These are phyloP conservation scores for Potorous gilbertii DNA, from an alignment of 2,797 vertebrate species.

Conservation along the genomic window DNA sequence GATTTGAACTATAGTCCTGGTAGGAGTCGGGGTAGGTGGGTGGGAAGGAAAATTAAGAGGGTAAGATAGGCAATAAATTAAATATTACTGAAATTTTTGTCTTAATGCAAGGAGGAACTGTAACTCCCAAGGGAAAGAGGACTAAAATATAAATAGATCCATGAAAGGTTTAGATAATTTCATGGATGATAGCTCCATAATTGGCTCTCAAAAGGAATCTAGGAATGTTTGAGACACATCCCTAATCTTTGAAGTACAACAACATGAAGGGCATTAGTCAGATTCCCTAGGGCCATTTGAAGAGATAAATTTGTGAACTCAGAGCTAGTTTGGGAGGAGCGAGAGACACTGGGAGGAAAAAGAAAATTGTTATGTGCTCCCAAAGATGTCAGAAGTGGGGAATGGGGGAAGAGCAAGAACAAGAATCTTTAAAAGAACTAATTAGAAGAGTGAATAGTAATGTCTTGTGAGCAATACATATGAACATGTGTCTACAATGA, in stretches of 20 bases:
- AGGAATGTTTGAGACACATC: conserved; percentile 14
- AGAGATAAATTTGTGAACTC: neutral
- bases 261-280: neutral
- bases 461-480: neutral
- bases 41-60: neutral
- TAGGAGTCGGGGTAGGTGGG: neutral
- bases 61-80: conserved; percentile 3
- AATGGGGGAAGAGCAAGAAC: neutral
- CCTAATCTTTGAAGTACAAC: conserved; percentile 17
- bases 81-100: conserved; percentile 32
- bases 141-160: conserved; percentile 15
- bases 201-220: conserved; percentile 22
- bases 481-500: neutral
- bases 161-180: conserved; percentile 28
- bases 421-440: neutral
- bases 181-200: neutral
- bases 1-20: conserved; percentile 7
- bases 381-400: neutral
- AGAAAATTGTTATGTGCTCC: neutral
- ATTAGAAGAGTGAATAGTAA: neutral
- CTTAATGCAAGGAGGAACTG: neutral
- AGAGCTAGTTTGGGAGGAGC: neutral
- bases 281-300: neutral
- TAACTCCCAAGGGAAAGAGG: neutral
- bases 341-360: neutral